Conservation (phyloP, 2,797 vertebrate genomes). For the Yasuhikotakia modesta region DNA sequence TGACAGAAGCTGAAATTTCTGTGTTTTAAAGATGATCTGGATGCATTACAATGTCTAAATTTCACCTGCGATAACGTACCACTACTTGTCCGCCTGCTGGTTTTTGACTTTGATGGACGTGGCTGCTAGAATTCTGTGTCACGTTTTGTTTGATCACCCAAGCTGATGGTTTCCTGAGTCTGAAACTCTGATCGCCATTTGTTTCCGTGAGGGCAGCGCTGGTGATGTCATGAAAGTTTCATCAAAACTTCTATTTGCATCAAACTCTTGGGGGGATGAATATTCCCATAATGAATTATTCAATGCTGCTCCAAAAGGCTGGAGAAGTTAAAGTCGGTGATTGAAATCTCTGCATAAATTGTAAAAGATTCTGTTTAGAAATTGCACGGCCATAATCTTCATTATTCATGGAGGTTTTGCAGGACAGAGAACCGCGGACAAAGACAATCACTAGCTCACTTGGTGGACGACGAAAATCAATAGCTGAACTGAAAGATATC, state of each 20-base stretch:
- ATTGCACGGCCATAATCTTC: neutral
- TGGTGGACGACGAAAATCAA: neutral
- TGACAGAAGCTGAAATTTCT: neutral
- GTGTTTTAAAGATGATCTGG: neutral
- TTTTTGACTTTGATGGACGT: neutral
- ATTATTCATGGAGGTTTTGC: slow-evolving; percentile 34
- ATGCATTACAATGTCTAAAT: neutral
- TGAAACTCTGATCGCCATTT: slow-evolving; percentile 20
- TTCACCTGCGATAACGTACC: neutral
- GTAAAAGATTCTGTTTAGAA: slow-evolving; percentile 23
- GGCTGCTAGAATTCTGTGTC: neutral
- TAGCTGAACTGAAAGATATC: slow-evolving; percentile 7
- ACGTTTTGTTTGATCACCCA: neutral
- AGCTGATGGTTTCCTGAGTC: neutral
- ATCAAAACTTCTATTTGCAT: slow-evolving; percentile 39
- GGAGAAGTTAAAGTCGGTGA: slow-evolving; percentile 36
- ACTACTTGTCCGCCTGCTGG: neutral
- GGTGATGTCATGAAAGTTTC: slow-evolving; percentile 35
- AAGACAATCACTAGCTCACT: slow-evolving; percentile 8
- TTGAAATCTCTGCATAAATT: slow-evolving; percentile 43
- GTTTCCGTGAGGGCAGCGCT: slow-evolving; percentile 9
- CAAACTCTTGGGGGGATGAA: slow-evolving; percentile 1
- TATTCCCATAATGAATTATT: slow-evolving; percentile 43
- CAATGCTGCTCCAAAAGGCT: slow-evolving; percentile 31
- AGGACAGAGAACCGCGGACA: slow-evolving; percentile 1